Conservation (phyloP, 2,888 invertebrate species). For the Hymenopus coronatus region DNA sequence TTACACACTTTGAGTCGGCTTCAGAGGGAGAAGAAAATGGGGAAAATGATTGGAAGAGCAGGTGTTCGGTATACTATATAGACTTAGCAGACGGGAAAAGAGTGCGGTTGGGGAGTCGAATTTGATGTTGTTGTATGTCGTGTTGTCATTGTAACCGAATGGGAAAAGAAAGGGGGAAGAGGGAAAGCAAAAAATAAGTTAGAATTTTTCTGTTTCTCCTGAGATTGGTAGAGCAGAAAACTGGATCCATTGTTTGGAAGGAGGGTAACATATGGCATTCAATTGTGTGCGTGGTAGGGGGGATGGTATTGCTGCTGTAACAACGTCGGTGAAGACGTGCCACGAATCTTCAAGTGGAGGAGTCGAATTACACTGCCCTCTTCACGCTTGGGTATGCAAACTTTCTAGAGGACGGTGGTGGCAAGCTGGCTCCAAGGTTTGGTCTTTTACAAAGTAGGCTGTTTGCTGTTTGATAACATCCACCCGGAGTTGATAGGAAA, state of each 20-base stretch:
- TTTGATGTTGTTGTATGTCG: background rate
- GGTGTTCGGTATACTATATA: slow-evolving; percentile 3
- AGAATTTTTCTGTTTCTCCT: background rate
- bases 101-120: background rate
- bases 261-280: background rate
- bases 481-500: background rate
- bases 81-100: background rate
- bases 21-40: background rate
- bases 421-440: background rate
- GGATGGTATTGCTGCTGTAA: background rate
- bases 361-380: background rate
- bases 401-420: background rate
- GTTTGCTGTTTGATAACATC: background rate
- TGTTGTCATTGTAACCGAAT: background rate
- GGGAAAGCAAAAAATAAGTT: background rate
- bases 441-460: background rate
- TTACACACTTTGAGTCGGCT: background rate
- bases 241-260: background rate
- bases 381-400: background rate
- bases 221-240: slow-evolving; percentile 11
- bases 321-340: background rate
- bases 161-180: background rate
- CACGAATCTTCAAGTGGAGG: background rate
- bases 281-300: background rate
- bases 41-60: slow-evolving; percentile 13